Base-by-base conservation (phyloP, 2,797 vertebrate species). In the Acanthis flammea region DNA sequence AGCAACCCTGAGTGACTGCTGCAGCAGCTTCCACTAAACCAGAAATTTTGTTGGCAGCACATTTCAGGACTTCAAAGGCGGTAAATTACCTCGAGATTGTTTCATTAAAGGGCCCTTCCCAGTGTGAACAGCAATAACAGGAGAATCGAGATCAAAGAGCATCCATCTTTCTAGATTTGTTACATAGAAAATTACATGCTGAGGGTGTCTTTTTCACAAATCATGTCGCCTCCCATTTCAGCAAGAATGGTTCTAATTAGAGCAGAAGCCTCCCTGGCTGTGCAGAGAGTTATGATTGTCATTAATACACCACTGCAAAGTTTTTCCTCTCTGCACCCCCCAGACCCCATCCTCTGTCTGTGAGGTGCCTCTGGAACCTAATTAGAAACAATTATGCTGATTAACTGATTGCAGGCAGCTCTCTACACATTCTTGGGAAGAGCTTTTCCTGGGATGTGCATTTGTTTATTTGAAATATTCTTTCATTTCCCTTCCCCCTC, bases 21-120 rank as follows among this genome's bases (percentile, higher is more conserved):
- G 96, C 97, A 95, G 97, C 96, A 94, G 96, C 96, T 96, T 97
- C 91, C 97, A 96, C 97, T 97, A 92, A 97, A 95, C 96, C 97
- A 96, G 96, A 97, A 95, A 97, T 93, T 97, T 96, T 97, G 97
- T 97, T 98, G 98, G 98, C 98, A 98, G 97, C 96, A 96, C 94
- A 97, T 95, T 96, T 97, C 91, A 93, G 93, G 92, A 98, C 97
- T 98, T 98, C 97, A 98, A 98, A 98, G 97, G 97, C 94, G 73
- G 96, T 97, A 97, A 97, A 95, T 96, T 97, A 97, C 97, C 97
- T 97, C 95, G 97, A 97, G 97, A 97, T 95, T 96, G 97, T 97
- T 98, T 97, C 91, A 96, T 80, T 97, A 95, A 97, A 97, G 97
- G 84, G 94, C 96, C 97, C 97, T 97, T 97, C 94, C 96, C 96